These are phyloP conservation scores for Erannis defoliaria DNA, from an alignment of 2,888 invertebrate species.

Conservation along the genomic window DNA sequence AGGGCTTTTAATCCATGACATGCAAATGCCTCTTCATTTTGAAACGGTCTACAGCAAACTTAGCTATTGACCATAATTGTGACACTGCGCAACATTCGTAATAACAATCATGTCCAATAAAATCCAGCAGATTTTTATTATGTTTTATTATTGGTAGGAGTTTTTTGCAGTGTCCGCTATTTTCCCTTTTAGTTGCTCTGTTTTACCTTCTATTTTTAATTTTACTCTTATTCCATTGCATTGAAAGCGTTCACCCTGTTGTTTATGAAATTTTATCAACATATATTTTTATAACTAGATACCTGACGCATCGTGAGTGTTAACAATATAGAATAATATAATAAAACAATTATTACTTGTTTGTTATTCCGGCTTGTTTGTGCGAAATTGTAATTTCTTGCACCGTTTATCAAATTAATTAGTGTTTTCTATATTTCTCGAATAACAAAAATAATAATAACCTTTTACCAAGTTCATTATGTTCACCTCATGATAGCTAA, in stretches of 20 bases:
- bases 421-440: slow-evolving; percentile 50
- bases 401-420: slow-evolving; percentile 62
- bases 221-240: slow-evolving; percentile 48
- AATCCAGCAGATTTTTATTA: too few species aligned
- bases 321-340: slow-evolving; percentile 65
- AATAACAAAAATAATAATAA: slow-evolving; percentile 28
- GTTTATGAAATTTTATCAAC: slow-evolving; percentile 65
- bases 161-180: too few species aligned
- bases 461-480: slow-evolving; percentile 43
- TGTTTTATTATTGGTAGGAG: too few species aligned
- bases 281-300: slow-evolving; percentile 53
- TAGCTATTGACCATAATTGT: slow-evolving; percentile 42
- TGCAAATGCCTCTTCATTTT: slow-evolving; percentile 39
- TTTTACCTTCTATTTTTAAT: slow-evolving; percentile 43
- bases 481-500: slow-evolving; percentile 57
- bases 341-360: slow-evolving; percentile 67
- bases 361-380: slow-evolving; percentile 70
- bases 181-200: neutral
- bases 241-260: slow-evolving; percentile 62
- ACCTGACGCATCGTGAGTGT: slow-evolving; percentile 51
- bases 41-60: slow-evolving; percentile 52
- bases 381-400: slow-evolving; percentile 52
- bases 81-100: neutral
- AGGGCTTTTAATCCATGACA: slow-evolving; percentile 50
- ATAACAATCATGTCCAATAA: too few species aligned